Evolutionary conservation across 2,113 vertebrate genomes (phyloP), one percentile per base, ranked within the genome.

Genomic region (Clarias batrachus): DNA sequence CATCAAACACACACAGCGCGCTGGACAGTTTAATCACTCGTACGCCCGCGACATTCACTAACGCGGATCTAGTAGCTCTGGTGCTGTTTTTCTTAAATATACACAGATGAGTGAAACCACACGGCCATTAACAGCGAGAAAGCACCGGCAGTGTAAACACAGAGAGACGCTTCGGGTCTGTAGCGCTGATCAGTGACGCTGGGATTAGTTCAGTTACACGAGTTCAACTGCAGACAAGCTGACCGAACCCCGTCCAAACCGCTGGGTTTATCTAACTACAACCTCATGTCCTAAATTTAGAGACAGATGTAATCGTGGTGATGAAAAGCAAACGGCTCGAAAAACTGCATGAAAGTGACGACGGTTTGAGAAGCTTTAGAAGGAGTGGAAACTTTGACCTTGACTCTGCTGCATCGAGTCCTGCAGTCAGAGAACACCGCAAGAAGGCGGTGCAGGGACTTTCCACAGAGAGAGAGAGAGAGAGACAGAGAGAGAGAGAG

Each of bases 381-480:
- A 74, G 37, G 66, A 86, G 23, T 81, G 79, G 85, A 86, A 86
- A 86, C 57, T 86, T 82, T 63, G 68, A 79, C 85, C 79, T 74
- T 59, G 57, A 56, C 78, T 62, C 68, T 77, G 83, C 41, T n/a
- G 48, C 57, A 76, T 70, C 56, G 19, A 74, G 79, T 52, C 21
- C 27, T 37, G 59, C 19, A 74, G 33, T 62, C 56, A 81, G 57
- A 78, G 37, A n/a, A 37, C 25, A 82, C 85, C 85, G 21, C 85
- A 86, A 74, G 37, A 82, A 86, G 85, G 85, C 78, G 78, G 85
- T 52, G 78, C 56, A 82, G 78, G 85, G 85, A 74, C 79, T 82
- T 86, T 86, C 78, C 85, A 62, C 19, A 21, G n/a, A 71, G 54
- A 60, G 16, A 54, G 1, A 21, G 54, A 59, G n/a, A 19, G 9